Evolutionary conservation across 2,113 vertebrate genomes (phyloP).

Genomic region (Gnathonemus longibarbis): DNA sequence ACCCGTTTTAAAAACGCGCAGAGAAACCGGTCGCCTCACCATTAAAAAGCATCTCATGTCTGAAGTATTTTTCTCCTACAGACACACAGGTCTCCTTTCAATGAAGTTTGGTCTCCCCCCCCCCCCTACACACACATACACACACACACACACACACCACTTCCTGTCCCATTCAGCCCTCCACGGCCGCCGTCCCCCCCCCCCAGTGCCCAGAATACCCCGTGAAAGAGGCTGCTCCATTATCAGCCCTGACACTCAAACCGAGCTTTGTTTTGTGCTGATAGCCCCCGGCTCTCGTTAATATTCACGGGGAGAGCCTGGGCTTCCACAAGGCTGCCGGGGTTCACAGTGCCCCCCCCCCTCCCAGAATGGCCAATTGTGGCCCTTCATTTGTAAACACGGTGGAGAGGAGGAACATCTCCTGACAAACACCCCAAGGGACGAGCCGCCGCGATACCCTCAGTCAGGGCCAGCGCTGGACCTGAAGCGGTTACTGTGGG

Average conservation of each 20-base stretch:
- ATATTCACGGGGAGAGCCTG: constrained; percentile 67
- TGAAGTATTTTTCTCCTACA: constrained; percentile 11
- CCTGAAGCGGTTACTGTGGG: constrained; percentile 52
- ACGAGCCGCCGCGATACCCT: constrained; percentile 53
- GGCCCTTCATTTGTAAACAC: constrained; percentile 61
- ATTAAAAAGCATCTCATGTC: not conserved
- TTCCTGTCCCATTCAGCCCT: constrained; percentile 62
- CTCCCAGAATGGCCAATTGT: constrained; percentile 54
- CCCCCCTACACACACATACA: too few species aligned
- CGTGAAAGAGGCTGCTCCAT: constrained; percentile 58
- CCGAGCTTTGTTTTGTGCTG: constrained; percentile 60
- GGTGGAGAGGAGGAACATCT: constrained; percentile 53
- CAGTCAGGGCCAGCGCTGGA: constrained; percentile 50
- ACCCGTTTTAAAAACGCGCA: not conserved
- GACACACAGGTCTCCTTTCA: constrained; percentile 48
- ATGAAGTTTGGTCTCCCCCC: constrained; percentile 50
- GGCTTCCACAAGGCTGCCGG: constrained; percentile 56
- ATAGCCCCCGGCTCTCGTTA: constrained; percentile 56
- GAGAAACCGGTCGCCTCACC: not conserved
- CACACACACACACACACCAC: constrained; percentile 26
- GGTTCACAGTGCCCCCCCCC: constrained; percentile 44
- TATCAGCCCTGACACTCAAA: constrained; percentile 56
- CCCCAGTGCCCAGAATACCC: constrained; percentile 56
- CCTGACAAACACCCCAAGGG: constrained; percentile 61
- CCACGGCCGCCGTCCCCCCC: constrained; percentile 21